Evolutionary conservation across 2,888 invertebrate genomes (phyloP).

Genomic region (Agrochola litura): DNA sequence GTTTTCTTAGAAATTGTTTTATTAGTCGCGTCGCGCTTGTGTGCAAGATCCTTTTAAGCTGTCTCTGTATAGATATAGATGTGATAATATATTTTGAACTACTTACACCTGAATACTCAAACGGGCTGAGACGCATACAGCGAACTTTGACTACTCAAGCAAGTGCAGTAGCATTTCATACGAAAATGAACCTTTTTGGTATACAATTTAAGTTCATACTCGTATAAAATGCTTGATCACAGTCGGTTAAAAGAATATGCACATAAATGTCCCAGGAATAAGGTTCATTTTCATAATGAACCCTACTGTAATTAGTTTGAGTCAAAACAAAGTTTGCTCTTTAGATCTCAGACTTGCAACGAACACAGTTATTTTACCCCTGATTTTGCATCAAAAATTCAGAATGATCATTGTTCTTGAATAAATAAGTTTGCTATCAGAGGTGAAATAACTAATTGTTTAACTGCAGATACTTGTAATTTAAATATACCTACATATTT

Average conservation of each 20-base stretch:
- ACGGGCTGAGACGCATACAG: not conserved
- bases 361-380: not conserved
- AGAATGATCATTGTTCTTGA: not conserved
- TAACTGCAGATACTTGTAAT: not conserved
- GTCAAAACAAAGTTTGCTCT: not conserved
- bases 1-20: no score
- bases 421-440: not conserved
- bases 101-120: not conserved
- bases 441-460: not conserved
- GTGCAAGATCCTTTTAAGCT: not conserved
- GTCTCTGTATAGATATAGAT: not conserved
- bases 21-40: no score
- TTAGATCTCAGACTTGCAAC: not conserved
- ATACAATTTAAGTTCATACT: not conserved
- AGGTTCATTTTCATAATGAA: not conserved
- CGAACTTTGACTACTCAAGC: not conserved
- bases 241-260: not conserved
- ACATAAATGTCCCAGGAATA: accelerated
- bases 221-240: not conserved
- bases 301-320: not conserved
- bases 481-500: not conserved
- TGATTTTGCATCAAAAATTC: not conserved
- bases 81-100: not conserved
- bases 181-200: not conserved
- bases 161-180: no score